Base-by-base conservation (phyloP, 2,888 invertebrate genomes). In the Acrocera orbiculus region DNA sequence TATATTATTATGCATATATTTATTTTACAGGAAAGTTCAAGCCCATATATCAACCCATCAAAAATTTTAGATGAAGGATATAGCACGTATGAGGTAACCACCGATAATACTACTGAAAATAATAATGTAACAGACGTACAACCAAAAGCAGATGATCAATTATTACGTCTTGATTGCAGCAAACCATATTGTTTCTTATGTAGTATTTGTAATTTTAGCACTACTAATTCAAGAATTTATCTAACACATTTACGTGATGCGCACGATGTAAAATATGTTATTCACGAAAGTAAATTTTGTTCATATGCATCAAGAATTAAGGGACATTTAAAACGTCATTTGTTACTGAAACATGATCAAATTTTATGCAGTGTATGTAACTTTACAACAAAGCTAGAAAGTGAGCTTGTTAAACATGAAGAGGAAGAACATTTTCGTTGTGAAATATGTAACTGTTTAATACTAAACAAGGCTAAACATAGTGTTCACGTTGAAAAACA, bases 401-500 rank as follows among this genome's bases (percentile, higher is more conserved):
- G 68, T 36, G 69, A 73, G 46, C 60, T 79, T 39, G 65, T 67
- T 11, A 67, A 69, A 33, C 82, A 81, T 57, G 80, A 81, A 51
- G 69, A 73, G 42, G 69, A 75, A 24, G 72, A 76, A 47, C 87
- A 86, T 60, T 69, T 81, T 61, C 73, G 81, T n/a, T 92, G 92
- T 58, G 70, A 72, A 44, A 81, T 86, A 62, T 92, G 92, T 62
- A 78, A 78, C 47, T 93, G 89, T 58, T 80, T 81, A 43, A 92
- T 90, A 3, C 83, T 86, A 58, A 81, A 89, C 50, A 78, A 80
- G 52, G 80, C 85, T 33, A 71, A 87, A 37, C 90, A 76, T 54
- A 86, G 86, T 38, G 89, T 89, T 55, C 90, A 90, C 55, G 83
- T 89, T 32, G 86, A 86, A 52, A 87, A 87, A 57, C 89, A 89